A percentile compares a stretch with the other conserved stretches of the same genome.
Evolutionary conservation across 1,140 invertebrate genomes (phyloP).

Genomic region (Oryctes rhinoceros): DNA sequence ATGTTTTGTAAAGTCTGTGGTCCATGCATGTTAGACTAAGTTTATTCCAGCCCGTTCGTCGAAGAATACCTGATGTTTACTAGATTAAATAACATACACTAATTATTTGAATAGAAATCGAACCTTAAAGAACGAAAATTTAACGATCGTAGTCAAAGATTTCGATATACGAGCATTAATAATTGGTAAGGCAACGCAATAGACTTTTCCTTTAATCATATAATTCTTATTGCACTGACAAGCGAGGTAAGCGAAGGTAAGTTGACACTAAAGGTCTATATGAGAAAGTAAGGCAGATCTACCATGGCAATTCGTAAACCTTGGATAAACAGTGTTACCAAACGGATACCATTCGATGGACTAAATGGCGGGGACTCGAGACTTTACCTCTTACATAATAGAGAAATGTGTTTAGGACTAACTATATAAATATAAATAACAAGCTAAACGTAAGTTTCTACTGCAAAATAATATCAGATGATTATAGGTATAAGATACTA

Average conservation of each 20-base stretch:
- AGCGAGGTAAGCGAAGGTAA: slow-evolving; percentile 47
- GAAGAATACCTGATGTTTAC: slow-evolving; percentile 37
- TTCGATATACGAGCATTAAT: slow-evolving; percentile 24
- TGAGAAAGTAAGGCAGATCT: not conserved
- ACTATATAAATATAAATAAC: slow-evolving; percentile 30
- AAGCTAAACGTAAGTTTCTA: not conserved
- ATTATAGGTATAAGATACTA: not conserved
- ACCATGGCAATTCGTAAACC: not conserved
- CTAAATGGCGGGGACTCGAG: not conserved
- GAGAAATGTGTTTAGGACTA: not conserved
- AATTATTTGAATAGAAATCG: slow-evolving; percentile 25
- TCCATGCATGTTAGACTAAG: slow-evolving; percentile 41
- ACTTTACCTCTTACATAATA: not conserved
- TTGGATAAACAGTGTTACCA: not conserved
- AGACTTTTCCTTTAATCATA: slow-evolving; percentile 23
- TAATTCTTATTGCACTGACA: slow-evolving; percentile 27
- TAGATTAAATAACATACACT: slow-evolving; percentile 9
- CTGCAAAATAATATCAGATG: not conserved
- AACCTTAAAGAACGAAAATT: slow-evolving; percentile 18
- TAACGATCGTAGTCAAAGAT: slow-evolving; percentile 20
- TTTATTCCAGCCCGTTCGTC: slow-evolving; percentile 40
- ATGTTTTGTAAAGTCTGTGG: slow-evolving; percentile 39
- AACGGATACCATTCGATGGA: not conserved
- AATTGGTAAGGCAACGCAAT: slow-evolving; percentile 24
- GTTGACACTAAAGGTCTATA: slow-evolving; percentile 36